Percentiles rank a stretch among this genome's conserved stretches.
Evolutionary conservation across 30 jellyfish, hydroid and myxozoan genomes (phyloP).

Genomic region (Hydractinia echinata): DNA sequence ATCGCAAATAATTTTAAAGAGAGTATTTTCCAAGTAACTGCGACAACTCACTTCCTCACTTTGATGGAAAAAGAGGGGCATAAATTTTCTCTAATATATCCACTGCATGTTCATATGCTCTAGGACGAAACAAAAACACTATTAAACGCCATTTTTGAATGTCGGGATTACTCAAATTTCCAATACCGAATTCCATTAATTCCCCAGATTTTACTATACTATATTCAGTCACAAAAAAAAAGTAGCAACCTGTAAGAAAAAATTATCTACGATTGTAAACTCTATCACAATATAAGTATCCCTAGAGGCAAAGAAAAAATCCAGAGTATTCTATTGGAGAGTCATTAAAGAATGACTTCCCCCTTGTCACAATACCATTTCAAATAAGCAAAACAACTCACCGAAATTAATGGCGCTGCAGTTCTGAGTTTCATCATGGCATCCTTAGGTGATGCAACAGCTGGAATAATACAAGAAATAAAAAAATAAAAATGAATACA

Average conservation of each 20-base stretch:
- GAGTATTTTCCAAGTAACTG: neutral
- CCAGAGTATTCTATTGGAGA: no score
- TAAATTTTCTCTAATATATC: slow-evolving; percentile 64
- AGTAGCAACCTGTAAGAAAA: no score
- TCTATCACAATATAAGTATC: no score
- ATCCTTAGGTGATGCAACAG: slow-evolving; percentile 41
- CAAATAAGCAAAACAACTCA: neutral
- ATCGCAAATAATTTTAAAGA: neutral
- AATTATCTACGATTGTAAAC: no score
- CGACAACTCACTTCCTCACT: slow-evolving; percentile 65
- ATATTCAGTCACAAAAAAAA: no score
- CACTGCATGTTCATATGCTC: slow-evolving; percentile 85
- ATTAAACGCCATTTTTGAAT: no score
- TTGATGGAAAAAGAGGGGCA: slow-evolving; percentile 83
- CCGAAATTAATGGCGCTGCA: slow-evolving; percentile 47
- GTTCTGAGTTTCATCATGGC: slow-evolving; percentile 38
- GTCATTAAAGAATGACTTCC: no score
- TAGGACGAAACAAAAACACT: neutral
- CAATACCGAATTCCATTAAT: no score
- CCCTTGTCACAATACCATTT: neutral
- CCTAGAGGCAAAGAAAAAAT: no score
- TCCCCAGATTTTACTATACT: no score
- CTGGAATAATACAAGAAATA: neutral
- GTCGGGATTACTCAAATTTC: no score
- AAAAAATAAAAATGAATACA: neutral